phyloP scores from a whole-genome alignment of 2,113 vertebrate genomes.

The Sarotherodon lohbergeri region DNA sequence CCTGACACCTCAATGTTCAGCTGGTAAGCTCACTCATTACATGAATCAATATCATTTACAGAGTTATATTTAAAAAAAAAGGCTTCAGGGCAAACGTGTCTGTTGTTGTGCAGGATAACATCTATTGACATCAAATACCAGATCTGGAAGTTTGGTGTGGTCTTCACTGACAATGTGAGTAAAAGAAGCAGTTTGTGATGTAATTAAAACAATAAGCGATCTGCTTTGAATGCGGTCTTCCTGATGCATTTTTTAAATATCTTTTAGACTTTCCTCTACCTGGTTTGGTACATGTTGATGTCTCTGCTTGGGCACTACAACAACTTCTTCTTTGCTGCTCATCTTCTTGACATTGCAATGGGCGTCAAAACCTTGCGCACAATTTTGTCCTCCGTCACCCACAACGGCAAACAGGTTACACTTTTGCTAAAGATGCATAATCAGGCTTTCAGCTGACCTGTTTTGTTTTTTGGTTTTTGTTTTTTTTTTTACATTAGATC shows the following conservation, averaged over 20 bases:
- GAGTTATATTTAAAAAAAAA: background rate
- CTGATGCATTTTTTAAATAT: background rate
- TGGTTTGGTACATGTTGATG: slow-evolving; percentile 89
- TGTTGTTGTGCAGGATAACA: slow-evolving; percentile 74
- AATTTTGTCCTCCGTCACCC: slow-evolving; percentile 90
- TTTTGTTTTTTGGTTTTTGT: no score
- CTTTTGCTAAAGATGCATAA: background rate
- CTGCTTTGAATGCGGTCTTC: background rate
- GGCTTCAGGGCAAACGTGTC: background rate
- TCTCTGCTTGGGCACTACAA: slow-evolving; percentile 91
- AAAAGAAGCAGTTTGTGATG: background rate
- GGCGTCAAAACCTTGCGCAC: slow-evolving; percentile 90
- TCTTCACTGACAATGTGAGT: slow-evolving; percentile 92
- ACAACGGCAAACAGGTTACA: slow-evolving; percentile 91
- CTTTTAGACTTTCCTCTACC: slow-evolving; percentile 73
- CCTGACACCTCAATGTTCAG: slow-evolving; percentile 81
- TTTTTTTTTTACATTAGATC: no score
- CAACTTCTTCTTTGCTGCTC: slow-evolving; percentile 90
- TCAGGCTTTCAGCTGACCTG: background rate
- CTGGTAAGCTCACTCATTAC: slow-evolving; percentile 62
- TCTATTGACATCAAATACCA: slow-evolving; percentile 92
- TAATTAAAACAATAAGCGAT: background rate
- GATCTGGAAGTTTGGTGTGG: slow-evolving; percentile 92
- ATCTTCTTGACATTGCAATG: slow-evolving; percentile 92
- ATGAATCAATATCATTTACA: background rate